A percentile compares a stretch with the other conserved stretches of the same genome.
phyloP scores from a whole-genome alignment of 2,797 vertebrate genomes.

The Labroides dimidiatus region DNA sequence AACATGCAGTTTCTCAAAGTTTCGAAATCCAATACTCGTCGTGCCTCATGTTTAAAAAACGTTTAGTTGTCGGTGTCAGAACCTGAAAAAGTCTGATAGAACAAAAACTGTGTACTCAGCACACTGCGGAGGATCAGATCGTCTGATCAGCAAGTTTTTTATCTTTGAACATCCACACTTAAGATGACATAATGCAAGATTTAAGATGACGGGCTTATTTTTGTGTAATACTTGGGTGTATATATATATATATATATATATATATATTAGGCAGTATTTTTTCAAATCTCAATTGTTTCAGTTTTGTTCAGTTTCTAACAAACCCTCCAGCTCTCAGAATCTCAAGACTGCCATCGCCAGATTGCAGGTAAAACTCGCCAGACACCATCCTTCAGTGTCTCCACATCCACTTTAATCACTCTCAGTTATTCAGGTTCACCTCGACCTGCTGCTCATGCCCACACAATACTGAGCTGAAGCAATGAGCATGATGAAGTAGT shows the following conservation, averaged over 20 bases:
- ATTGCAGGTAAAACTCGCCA: conserved; percentile 35
- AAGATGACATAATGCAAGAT: conserved; percentile 3
- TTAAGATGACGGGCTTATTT: neutral
- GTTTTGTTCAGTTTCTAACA: conserved; percentile 30
- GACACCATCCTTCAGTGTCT: conserved; percentile 47
- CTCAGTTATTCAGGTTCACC: conserved; percentile 39
- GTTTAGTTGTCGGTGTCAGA: conserved; percentile 42
- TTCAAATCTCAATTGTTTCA: conserved; percentile 9
- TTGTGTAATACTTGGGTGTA: neutral
- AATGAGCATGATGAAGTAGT: conserved; percentile 35
- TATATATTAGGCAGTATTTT: neutral
- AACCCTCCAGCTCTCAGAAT: conserved; percentile 27
- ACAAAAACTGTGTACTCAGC: conserved; percentile 54
- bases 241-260: neutral
- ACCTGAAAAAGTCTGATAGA: conserved; percentile 31
- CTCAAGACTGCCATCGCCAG: conserved; percentile 20
- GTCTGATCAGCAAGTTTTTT: conserved; percentile 58
- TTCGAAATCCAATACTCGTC: conserved; percentile 4
- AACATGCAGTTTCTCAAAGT: neutral
- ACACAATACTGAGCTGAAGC: conserved; percentile 17
- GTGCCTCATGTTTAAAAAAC: conserved; percentile 16
- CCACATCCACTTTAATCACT: conserved; percentile 46
- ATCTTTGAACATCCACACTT: conserved; percentile 15
- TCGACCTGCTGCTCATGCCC: conserved; percentile 32
- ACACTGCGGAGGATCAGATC: conserved; percentile 32